phyloP scores from a whole-genome alignment of 2,888 invertebrate genomes.

The Torymus aiolomorphi region DNA sequence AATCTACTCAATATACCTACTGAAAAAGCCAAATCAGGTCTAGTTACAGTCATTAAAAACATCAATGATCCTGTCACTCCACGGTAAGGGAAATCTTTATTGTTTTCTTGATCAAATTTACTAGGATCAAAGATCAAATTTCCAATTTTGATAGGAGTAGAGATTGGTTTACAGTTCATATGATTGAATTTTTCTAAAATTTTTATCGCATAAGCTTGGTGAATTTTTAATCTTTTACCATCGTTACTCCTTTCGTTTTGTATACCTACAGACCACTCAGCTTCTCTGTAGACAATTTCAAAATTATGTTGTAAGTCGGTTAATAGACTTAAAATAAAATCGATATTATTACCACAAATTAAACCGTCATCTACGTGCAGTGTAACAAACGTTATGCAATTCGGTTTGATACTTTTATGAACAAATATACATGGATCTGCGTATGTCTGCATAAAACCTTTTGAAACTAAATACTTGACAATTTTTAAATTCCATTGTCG shows the following conservation, averaged over 20 bases:
- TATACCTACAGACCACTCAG: conserved; percentile 58
- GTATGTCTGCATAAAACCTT: conserved; percentile 16
- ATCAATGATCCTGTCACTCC: conserved; percentile 2
- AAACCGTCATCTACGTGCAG: conserved; percentile 31
- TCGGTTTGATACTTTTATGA: neutral
- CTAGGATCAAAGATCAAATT: too few relatives aligned
- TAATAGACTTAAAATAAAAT: conserved; percentile 36
- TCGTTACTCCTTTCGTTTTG: conserved; percentile 52
- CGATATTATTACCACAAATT: conserved; percentile 43
- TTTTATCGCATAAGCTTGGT: conserved; percentile 36
- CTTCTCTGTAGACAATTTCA: conserved; percentile 28
- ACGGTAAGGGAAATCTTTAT: neutral
- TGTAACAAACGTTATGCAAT: neutral
- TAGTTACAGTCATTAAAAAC: conserved; percentile 11
- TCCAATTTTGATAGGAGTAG: conserved; percentile 51
- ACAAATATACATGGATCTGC: conserved; percentile 49
- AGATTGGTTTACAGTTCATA: conserved; percentile 40
- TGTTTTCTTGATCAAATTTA: too few relatives aligned
- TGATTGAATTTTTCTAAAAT: conserved; percentile 51
- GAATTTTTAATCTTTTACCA: conserved; percentile 1
- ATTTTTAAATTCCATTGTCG: conserved; percentile 62
- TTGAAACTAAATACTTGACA: conserved; percentile 49
- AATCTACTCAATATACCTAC: conserved; percentile 7
- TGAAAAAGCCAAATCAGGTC: conserved; percentile 1
- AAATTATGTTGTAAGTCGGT: conserved; percentile 30